A percentile compares a stretch with the other conserved stretches of the same genome.
Conservation (phyloP, 2,113 vertebrate species). For the Sprattus sprattus region DNA sequence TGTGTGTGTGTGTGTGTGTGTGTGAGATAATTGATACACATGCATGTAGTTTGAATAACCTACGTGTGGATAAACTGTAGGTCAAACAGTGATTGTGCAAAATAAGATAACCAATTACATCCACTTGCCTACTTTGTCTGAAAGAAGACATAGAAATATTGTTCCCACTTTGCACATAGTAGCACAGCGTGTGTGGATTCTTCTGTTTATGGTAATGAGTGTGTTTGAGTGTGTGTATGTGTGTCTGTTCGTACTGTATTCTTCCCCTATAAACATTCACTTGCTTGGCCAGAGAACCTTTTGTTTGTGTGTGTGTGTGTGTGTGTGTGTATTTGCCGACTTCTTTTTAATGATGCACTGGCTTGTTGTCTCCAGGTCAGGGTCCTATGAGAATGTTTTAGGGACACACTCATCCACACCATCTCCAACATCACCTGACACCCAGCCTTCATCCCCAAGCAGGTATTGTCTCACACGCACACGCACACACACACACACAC, state of each 20-base stretch:
- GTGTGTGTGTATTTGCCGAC: neutral
- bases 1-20: slow-evolving; percentile 21
- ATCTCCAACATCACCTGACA: slow-evolving; percentile 70
- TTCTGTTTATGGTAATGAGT: no score
- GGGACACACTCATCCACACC: slow-evolving; percentile 64
- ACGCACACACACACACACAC: neutral
- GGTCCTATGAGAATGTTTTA: slow-evolving; percentile 76
- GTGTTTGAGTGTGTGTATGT: no score
- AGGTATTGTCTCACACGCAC: slow-evolving; percentile 66
- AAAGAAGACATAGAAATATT: neutral
- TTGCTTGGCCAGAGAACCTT: neutral
- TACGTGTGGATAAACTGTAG: neutral
- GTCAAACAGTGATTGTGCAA: neutral
- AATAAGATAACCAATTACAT: neutral
- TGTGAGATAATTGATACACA: neutral
- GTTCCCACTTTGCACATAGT: neutral
- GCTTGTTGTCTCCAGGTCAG: slow-evolving; percentile 70
- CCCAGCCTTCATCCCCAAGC: slow-evolving; percentile 82
- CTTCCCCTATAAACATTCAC: no score
- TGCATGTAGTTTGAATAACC: neutral
- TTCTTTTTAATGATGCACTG: slow-evolving; percentile 10
- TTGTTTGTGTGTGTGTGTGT: slow-evolving; percentile 6
- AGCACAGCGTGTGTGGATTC: neutral
- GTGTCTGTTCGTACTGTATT: no score
- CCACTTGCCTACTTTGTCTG: neutral